Conservation (phyloP, 2,113 vertebrate species). For the Tringa solitaria region DNA sequence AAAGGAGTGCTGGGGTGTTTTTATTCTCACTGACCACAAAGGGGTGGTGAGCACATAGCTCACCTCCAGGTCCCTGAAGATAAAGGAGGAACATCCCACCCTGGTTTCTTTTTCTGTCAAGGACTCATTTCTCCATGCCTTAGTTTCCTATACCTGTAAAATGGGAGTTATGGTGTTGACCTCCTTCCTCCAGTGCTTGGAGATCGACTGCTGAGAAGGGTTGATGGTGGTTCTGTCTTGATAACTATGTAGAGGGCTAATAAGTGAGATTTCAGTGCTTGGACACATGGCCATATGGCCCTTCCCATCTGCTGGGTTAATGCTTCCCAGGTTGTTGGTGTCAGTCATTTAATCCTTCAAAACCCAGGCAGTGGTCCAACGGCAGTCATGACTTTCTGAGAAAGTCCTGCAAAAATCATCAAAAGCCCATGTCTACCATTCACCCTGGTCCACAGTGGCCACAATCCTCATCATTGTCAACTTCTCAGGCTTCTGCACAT, state of each 20-base stretch:
- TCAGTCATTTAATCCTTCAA: neutral
- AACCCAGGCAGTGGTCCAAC: neutral
- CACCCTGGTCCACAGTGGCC: neutral
- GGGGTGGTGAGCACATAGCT: neutral
- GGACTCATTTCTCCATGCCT: neutral
- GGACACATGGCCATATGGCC: too few relatives aligned
- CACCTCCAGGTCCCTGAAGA: neutral
- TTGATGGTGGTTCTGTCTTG: neutral
- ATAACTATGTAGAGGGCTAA: neutral
- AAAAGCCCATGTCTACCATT: neutral
- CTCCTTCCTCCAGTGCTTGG: neutral
- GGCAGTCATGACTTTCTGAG: neutral
- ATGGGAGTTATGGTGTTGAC: accelerated
- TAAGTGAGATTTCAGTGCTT: neutral
- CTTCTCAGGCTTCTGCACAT: neutral
- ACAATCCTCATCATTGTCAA: neutral
- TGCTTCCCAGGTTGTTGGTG: neutral
- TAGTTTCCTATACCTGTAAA: neutral
- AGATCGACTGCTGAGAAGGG: neutral
- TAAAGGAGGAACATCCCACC: neutral
- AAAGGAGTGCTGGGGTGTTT: neutral
- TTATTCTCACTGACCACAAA: neutral
- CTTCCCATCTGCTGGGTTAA: neutral
- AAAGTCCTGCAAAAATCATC: neutral
- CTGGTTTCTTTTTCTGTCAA: neutral